phyloP scores from a whole-genome alignment of 2,797 vertebrate genomes.

The Rhincodon typus region DNA sequence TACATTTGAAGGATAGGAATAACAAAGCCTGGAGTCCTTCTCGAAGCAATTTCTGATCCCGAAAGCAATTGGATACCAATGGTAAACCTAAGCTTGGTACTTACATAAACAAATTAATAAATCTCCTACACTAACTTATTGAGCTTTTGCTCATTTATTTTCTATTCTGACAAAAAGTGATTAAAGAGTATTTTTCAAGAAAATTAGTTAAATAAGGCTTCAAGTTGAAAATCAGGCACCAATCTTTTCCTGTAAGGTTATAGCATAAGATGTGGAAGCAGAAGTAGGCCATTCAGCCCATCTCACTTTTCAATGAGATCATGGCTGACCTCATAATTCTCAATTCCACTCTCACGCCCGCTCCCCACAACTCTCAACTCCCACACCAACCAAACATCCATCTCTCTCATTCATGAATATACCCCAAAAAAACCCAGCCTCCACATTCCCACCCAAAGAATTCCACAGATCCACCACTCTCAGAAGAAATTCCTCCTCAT shows the following conservation, averaged over 20 bases:
- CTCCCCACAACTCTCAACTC: too few relatives aligned
- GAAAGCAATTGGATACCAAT: background rate
- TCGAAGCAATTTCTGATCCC: background rate
- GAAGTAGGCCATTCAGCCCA: too few relatives aligned
- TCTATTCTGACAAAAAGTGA: background rate
- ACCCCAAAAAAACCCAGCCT: too few relatives aligned
- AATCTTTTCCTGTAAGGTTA: background rate
- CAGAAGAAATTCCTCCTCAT: too few relatives aligned
- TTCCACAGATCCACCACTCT: too few relatives aligned
- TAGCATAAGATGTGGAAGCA: background rate
- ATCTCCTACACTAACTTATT: background rate
- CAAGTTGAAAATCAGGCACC: background rate
- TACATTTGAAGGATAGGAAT: background rate
- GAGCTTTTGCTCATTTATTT: background rate
- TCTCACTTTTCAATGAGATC: too few relatives aligned
- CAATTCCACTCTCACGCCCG: too few relatives aligned
- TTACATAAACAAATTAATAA: background rate
- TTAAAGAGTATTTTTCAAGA: background rate
- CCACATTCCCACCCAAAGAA: too few relatives aligned
- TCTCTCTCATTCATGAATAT: too few relatives aligned
- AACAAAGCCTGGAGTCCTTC: background rate
- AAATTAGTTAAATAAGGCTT: background rate
- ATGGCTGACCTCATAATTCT: too few relatives aligned
- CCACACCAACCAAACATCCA: too few relatives aligned
- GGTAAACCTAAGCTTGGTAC: background rate